phyloP scores from a whole-genome alignment of 2,888 invertebrate genomes.

The Polyommatus iphigenia region DNA sequence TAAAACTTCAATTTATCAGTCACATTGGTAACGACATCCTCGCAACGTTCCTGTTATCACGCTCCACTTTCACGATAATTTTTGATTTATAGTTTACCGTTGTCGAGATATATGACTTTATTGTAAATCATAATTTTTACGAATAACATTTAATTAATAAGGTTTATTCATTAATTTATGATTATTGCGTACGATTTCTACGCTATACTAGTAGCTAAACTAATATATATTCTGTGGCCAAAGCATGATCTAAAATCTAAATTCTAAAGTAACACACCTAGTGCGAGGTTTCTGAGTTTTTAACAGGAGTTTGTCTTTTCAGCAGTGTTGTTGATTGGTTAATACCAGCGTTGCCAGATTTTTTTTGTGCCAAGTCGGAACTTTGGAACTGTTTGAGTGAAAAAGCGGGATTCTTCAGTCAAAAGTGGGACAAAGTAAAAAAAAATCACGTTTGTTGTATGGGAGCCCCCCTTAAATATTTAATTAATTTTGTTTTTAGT shows the following conservation, averaged over 20 bases:
- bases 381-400: no score
- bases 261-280: not conserved
- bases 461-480: no score
- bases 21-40: not conserved
- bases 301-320: no score
- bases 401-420: no score
- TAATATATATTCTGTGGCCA: no score
- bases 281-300: not conserved
- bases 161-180: not conserved
- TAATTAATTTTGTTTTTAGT: no score
- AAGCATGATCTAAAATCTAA: not conserved
- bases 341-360: no score
- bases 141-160: not conserved
- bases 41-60: not conserved
- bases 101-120: not conserved
- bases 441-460: no score
- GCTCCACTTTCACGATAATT: constrained; percentile 12
- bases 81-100: constrained; percentile 14
- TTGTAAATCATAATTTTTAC: not conserved
- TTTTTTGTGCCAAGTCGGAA: no score
- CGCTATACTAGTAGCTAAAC: no score
- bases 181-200: not conserved
- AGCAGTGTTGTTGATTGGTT: no score
- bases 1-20: not conserved
- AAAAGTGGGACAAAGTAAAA: no score